Evolutionary conservation across 2,113 vertebrate species (phyloP), one percentile per base, ranked within the genome.

Genomic region (Halcyon malimbica): DNA sequence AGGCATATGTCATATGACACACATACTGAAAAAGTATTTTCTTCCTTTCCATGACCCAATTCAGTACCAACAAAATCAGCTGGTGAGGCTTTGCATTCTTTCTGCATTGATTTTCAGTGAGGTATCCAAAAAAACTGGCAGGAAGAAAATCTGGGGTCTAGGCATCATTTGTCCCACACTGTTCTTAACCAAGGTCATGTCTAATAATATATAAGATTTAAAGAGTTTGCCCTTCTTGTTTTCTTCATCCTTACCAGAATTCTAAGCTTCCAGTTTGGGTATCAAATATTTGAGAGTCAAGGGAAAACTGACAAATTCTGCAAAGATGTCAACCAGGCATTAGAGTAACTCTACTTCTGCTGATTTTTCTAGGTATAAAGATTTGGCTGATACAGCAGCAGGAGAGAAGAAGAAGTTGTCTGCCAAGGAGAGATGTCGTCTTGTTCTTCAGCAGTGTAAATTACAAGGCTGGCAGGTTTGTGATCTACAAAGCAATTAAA

Each of bases 391-490:
- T 64, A 98, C 97, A 42, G 97, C 97, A 80, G 90, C 98, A 86
- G 97, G 96, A 26, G 98, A 98, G 86, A 98, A 97, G 96, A 98
- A 97, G 96, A 98, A 98, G 60, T 80, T 98, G 94, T 97, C 98
- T 7, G 83, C 98, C 10, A 98, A 98, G 91, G 99, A 99, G 91
- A 98, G 97, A 94, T 99, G 99, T 75, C 98, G 95, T 67, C 98
- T 97, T 46, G 96, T 99, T 89, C 99, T 99, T 83, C 99, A 99
- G 82, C 98, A 98, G 79, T 99, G 98, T 92, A 98, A 98, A 95
- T 98, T 99, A 79, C 99, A 99, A 87, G 99, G 99, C 95, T 99
- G 99, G 99, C 99, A 99, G 99, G 99, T 99, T 96, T 97, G 98
- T 98, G 92, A 94, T 89, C 79, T 51, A 87, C 68, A 82, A 71